Base-by-base conservation (phyloP, 2,888 invertebrate genomes). In the Gastrophysa polygoni region DNA sequence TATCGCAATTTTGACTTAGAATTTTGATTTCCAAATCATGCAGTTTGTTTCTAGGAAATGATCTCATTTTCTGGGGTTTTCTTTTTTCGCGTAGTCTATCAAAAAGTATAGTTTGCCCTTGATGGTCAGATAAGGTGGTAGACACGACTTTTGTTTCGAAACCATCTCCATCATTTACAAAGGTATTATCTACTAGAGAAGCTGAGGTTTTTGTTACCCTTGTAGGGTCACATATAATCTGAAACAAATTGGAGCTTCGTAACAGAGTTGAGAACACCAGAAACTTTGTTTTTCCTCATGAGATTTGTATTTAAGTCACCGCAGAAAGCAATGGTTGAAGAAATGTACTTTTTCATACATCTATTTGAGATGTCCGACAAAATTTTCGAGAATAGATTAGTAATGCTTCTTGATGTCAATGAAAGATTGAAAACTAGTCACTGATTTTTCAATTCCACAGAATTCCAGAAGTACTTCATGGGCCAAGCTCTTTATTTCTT, bases 301-400 rank as follows among this genome's bases (percentile, higher is more conserved):
- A 43, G 43, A 43, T 43, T 43, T 43, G 16, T 43, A 43, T 43
- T 43, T 4, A 43, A 43, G 43, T 43, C 43, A 43, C 43, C 43
- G 43, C 43, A 43, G 16, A 43, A 16, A 43, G 16, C 43, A 43
- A 43, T 10, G 10, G 5, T 43, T n/a, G 16, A 6, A 6, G 43
- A 43, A 4, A 8, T 43, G 43, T 43, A 43, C 43, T 43, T 43
- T 43, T 43, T 43, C 11, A 43, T 43, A 6, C 43, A 43, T n/a
- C 16, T 43, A 16, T 43, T 43, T 10, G 11, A 43, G 43, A 43
- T 43, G 43, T 43, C 5, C 43, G 3, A 43, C 43, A 43, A 8
- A 43, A 43, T 43, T 43, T 43, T 8, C 4, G 16, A 8, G 11
- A 43, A 43, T n/a, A n/a, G n/a, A n/a, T n/a, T n/a, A n/a, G n/a